Base-by-base conservation (phyloP, 2,797 vertebrate genomes). In the Alauda arvensis region DNA sequence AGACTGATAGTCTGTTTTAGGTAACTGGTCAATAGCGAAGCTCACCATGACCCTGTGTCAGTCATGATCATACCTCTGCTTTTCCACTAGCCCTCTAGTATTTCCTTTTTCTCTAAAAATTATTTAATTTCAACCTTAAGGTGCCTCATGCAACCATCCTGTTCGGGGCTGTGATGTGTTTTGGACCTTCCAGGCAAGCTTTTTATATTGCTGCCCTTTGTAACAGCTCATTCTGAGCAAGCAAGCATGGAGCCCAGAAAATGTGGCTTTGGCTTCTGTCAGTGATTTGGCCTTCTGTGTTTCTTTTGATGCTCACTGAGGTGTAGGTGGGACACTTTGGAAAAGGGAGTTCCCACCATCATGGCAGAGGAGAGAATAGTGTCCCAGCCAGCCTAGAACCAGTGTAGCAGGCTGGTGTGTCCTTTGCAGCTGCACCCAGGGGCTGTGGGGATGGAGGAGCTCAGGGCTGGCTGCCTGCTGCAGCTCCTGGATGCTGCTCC, bases 361-460 rank as follows among this genome's bases (percentile, higher is more conserved):
- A 1, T 1, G 18, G 33, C 52, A 42, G 18, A 53, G 25, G 9
- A 67, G 23, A 18, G 1, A 18, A 46, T 1, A 5, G 23, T 40
- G 65, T 23, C 26, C 24, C 31, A 28, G 12, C 4, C 21, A 15
- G 52, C 5, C 1, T 7, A 10, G 33, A 45, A 21, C 9, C 11
- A 55, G 66, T 39, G 26, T 49, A 17, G 31, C 40, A 12, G 88
- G 45, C 46, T 63, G 8, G 40, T 37, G 26, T 19, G 26, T 21
- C 21, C n/a, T 28, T n/a, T 24, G n/a, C 28, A 71, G 53, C 46
- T 10, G 2, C 33, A 28, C 5, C 4, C n/a, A 13, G 24, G 25
- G 29, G 20, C 1, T 2, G 11, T 0, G 1, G 37, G 43, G 18
- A 31, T 2, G 18, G 48, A 7, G 2, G 3, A 3, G 2, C 7